A percentile compares a stretch with the other conserved stretches of the same genome.
Conservation (phyloP, 2,888 invertebrate species). For the Lycophotia porphyrea region DNA sequence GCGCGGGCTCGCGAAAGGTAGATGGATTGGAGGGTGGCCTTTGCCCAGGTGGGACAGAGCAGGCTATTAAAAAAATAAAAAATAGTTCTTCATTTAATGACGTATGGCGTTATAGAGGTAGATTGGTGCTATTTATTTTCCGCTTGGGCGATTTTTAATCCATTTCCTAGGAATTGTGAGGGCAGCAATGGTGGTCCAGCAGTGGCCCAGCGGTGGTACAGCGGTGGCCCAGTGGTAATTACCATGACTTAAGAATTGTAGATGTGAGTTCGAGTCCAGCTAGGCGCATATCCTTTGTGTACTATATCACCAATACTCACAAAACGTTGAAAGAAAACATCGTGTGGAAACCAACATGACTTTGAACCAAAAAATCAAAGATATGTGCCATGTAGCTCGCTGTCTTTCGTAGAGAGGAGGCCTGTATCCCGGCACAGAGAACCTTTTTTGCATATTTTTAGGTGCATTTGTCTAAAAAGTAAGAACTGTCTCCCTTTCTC, state of each 20-base stretch:
- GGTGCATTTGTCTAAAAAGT: neutral
- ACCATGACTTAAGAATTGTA: neutral
- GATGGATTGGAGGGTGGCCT: too few relatives aligned
- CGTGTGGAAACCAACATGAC: neutral
- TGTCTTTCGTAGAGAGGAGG: too few relatives aligned
- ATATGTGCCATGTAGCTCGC: too few relatives aligned
- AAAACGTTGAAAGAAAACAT: neutral
- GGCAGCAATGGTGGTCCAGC: neutral
- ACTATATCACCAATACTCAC: neutral
- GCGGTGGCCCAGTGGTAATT: neutral
- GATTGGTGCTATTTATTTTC: neutral
- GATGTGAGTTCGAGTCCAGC: neutral
- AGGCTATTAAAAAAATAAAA: too few relatives aligned
- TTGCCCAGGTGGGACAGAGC: too few relatives aligned
- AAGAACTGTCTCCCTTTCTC: neutral
- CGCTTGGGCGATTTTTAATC: neutral
- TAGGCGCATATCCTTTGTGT: neutral
- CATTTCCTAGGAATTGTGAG: neutral
- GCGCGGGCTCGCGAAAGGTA: too few relatives aligned
- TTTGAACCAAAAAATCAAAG: too few relatives aligned
- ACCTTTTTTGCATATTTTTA: neutral
- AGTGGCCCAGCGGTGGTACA: neutral
- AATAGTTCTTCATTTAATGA: too few relatives aligned
- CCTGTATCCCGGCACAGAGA: too few relatives aligned
- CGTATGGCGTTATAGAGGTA: neutral